Conservation (phyloP, 2,888 invertebrate genomes). For the Oxycera nigricornis region DNA sequence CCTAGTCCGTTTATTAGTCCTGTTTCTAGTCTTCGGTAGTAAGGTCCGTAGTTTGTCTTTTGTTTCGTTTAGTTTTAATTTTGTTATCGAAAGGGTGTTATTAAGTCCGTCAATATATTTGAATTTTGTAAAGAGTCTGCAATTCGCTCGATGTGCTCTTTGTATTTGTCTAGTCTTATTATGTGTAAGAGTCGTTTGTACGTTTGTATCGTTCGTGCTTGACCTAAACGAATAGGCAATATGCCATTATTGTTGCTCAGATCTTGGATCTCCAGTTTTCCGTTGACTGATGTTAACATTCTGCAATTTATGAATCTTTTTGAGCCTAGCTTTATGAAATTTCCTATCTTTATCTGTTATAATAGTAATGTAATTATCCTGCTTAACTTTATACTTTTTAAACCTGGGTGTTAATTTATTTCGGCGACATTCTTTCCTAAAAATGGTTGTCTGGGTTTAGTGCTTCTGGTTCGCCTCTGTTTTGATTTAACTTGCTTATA, state of each 20-base stretch:
- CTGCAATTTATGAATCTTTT: slow-evolving; percentile 8
- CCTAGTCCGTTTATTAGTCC: slow-evolving; percentile 37
- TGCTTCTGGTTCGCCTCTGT: not conserved
- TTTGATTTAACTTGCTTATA: not conserved
- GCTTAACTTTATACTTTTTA: not conserved
- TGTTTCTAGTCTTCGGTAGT: not conserved
- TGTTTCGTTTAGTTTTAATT: slow-evolving; percentile 10
- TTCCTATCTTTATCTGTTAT: not conserved
- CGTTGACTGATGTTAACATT: not conserved
- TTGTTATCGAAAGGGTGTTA: not conserved
- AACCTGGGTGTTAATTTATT: not conserved
- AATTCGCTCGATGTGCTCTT: not conserved
- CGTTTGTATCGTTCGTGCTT: not conserved
- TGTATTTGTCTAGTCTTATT: not conserved
- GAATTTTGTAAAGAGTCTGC: not conserved
- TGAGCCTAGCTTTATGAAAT: not conserved
- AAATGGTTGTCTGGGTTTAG: not conserved
- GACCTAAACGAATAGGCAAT: not conserved
- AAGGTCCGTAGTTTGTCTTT: not conserved
- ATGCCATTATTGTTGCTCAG: not conserved
- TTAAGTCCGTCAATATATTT: not conserved
- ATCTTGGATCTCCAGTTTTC: not conserved
- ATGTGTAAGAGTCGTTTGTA: slow-evolving; percentile 7
- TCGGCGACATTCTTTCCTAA: slow-evolving; percentile 5
- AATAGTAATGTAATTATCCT: not conserved